phyloP scores from a whole-genome alignment of 1,140 invertebrate species.

The Eurosta solidaginis region DNA sequence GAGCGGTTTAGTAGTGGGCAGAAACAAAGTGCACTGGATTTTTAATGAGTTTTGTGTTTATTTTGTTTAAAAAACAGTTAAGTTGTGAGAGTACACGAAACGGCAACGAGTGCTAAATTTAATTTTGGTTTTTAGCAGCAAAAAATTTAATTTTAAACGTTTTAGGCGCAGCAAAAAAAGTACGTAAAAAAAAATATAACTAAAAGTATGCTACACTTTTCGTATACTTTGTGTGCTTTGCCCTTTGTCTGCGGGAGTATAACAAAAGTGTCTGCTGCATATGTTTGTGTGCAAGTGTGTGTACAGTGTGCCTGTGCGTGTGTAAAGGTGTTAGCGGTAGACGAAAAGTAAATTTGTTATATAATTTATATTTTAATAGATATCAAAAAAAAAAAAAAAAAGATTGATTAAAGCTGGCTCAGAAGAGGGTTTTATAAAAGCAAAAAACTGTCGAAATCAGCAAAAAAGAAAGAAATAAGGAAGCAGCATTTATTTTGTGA shows the following conservation, averaged over 20 bases:
- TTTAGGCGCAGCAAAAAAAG: not conserved
- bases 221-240: not conserved
- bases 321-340: not conserved
- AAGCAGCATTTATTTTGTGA: not conserved
- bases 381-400: no score
- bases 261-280: not conserved
- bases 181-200: not conserved
- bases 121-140: not conserved
- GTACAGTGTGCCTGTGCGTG: not conserved
- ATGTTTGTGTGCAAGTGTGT: not conserved
- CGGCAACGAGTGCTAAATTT: not conserved
- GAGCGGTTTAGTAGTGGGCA: not conserved
- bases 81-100: not conserved
- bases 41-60: not conserved
- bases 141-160: not conserved
- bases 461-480: not conserved
- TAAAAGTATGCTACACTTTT: not conserved
- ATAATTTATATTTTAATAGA: conserved; percentile 11
- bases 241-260: not conserved
- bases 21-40: not conserved
- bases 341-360: not conserved
- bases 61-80: not conserved
- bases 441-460: not conserved
- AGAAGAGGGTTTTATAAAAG: no score
- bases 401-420: no score